Conservation (phyloP, 2,888 invertebrate species). For the Liopterus haemorrhoidalis region DNA sequence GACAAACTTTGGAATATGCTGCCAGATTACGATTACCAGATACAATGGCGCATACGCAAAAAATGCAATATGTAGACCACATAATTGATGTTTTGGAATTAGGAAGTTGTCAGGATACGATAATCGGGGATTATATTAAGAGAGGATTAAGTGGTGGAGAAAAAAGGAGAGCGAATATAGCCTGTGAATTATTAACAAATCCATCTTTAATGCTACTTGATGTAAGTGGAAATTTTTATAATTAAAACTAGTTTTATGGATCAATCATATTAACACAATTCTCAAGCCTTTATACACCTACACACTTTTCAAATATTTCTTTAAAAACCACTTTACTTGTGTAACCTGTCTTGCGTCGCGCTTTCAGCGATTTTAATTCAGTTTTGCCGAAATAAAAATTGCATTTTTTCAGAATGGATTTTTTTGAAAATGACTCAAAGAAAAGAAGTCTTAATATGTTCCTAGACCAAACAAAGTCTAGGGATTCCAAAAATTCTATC, state of each 20-base stretch:
- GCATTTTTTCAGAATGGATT: conserved; percentile 1
- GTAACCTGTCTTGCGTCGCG: conserved; percentile 1
- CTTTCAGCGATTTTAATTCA: too few species aligned
- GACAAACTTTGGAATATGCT: conserved; percentile 65
- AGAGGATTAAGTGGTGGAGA: conserved; percentile 76
- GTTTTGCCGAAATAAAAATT: conserved; percentile 6
- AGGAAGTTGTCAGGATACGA: conserved; percentile 68
- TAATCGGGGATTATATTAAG: conserved; percentile 69
- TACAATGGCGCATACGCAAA: conserved; percentile 62
- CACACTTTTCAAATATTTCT: too few species aligned
- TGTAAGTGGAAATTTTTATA: conserved; percentile 58
- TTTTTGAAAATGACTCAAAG: conserved; percentile 1
- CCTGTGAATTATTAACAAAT: conserved; percentile 74
- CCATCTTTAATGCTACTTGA: conserved; percentile 73
- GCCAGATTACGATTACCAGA: conserved; percentile 62
- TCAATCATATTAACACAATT: too few species aligned
- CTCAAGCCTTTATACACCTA: too few species aligned
- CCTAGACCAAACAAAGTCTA: too few species aligned
- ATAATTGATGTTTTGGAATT: conserved; percentile 71
- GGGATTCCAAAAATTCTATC: too few species aligned
- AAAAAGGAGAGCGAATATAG: conserved; percentile 76
- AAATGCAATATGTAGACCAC: conserved; percentile 70
- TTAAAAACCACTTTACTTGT: too few species aligned
- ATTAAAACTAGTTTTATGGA: too few species aligned
- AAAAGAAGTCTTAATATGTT: too few species aligned